Evolutionary conservation across 2,797 vertebrate species (phyloP).

Genomic region (Enoplosus armatus): DNA sequence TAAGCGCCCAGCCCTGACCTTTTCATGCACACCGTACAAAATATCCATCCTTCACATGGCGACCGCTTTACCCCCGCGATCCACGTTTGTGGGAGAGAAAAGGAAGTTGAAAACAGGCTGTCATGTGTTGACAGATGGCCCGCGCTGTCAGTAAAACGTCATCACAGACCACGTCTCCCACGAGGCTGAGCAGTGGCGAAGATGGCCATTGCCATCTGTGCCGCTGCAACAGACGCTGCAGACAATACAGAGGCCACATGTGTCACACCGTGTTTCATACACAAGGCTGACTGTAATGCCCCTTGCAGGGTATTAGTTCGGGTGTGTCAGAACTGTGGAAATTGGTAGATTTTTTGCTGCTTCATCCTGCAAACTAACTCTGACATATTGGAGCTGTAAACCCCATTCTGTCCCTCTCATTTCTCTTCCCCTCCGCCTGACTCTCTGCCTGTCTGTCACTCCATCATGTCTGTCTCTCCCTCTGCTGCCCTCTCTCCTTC

Average conservation of each 20-base stretch:
- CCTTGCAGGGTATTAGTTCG: conserved; percentile 62
- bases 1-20: conserved; percentile 66
- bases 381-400: conserved; percentile 69
- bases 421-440: conserved; percentile 37
- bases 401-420: conserved; percentile 68
- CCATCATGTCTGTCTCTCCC: conserved; percentile 64
- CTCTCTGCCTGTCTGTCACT: conserved; percentile 63
- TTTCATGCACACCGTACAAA: conserved; percentile 50
- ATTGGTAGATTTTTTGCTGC: conserved; percentile 45
- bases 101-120: conserved; percentile 42
- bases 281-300: conserved; percentile 68
- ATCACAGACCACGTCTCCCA: conserved; percentile 60
- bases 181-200: conserved; percentile 44
- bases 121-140: conserved; percentile 71
- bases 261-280: conserved; percentile 72
- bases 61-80: neutral
- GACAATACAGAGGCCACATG: conserved; percentile 64
- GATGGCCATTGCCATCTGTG: conserved; percentile 64
- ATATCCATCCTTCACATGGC: conserved; percentile 44
- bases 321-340: conserved; percentile 63
- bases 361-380: conserved; percentile 57
- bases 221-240: conserved; percentile 67
- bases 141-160: conserved; percentile 60
- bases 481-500: conserved; percentile 42
- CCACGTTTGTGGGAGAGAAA: conserved; percentile 17